A percentile compares a stretch with the other conserved stretches of the same genome.
phyloP scores from a whole-genome alignment of 1,140 invertebrate species.

The Phenacoccus solenopsis region DNA sequence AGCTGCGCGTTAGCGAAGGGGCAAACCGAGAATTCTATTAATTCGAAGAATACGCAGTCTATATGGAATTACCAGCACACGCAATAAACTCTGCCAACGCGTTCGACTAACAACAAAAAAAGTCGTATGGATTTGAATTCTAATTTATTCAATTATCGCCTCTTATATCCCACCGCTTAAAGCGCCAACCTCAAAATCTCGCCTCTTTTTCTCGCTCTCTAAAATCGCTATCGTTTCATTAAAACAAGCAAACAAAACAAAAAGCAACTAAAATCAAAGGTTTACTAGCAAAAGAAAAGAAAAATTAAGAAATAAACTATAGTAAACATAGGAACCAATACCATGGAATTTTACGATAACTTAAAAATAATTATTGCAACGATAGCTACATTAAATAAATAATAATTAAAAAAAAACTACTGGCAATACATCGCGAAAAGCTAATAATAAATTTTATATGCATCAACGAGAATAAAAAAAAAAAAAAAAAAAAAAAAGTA shows the following conservation, averaged over 20 bases:
- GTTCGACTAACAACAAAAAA: too few relatives aligned
- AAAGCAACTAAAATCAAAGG: neutral
- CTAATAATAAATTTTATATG: neutral
- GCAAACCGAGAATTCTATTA: too few relatives aligned
- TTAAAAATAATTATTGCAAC: conserved; percentile 11
- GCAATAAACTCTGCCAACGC: too few relatives aligned
- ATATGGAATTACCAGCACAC: too few relatives aligned
- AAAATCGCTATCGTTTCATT: too few relatives aligned
- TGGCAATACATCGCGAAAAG: neutral
- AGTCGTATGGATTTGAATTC: too few relatives aligned
- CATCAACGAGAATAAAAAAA: neutral
- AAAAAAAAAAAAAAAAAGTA: neutral
- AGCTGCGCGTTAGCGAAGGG: too few relatives aligned
- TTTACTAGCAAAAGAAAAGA: conserved; percentile 14
- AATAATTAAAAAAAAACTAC: neutral
- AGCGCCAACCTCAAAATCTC: neutral
- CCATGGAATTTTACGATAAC: neutral
- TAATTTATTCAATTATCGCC: too few relatives aligned
- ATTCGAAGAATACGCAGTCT: too few relatives aligned
- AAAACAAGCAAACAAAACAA: neutral
- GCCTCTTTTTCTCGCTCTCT: too few relatives aligned
- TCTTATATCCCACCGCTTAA: too few relatives aligned
- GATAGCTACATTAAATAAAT: neutral
- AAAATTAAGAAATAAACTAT: conserved; percentile 10
- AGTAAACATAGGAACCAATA: conserved; percentile 15